Percentiles rank a stretch among this genome's conserved stretches.
Conservation (phyloP, 1,140 invertebrate genomes). For the Scaptomyza pallida region DNA sequence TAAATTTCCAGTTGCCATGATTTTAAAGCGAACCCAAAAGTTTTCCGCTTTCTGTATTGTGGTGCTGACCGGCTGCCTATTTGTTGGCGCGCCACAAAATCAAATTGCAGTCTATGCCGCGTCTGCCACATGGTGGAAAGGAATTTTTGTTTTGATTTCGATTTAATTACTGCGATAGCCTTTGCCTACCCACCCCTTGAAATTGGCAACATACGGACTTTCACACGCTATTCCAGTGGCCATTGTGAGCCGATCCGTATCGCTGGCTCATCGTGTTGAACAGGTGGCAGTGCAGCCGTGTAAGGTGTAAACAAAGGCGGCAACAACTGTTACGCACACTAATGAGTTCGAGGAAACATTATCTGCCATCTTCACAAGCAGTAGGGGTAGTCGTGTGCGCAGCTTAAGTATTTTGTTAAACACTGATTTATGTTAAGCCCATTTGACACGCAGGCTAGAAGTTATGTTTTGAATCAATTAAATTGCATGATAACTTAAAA, state of each 20-base stretch:
- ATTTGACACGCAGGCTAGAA: background rate
- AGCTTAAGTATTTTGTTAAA: background rate
- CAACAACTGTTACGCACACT: constrained; percentile 41
- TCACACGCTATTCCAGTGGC: constrained; percentile 48
- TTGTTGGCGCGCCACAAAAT: constrained; percentile 1
- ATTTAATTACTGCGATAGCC: constrained; percentile 70
- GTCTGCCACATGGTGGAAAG: constrained; percentile 27
- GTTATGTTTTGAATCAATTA: background rate
- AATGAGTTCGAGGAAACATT: constrained; percentile 60
- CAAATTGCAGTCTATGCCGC: constrained; percentile 7
- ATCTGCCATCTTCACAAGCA: constrained; percentile 22
- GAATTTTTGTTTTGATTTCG: constrained; percentile 55
- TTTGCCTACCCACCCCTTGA: constrained; percentile 7
- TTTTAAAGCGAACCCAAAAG: constrained; percentile 37
- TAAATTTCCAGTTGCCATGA: constrained; percentile 20
- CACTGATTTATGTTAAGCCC: background rate
- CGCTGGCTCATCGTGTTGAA: background rate
- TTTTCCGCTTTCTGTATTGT: background rate
- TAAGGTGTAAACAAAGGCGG: constrained; percentile 49
- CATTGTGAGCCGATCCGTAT: background rate
- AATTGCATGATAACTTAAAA: background rate
- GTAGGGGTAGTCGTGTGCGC: constrained; percentile 18
- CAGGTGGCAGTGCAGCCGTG: constrained; percentile 16
- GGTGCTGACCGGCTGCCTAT: constrained; percentile 5
- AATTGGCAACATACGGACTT: constrained; percentile 29